phyloP scores from a whole-genome alignment of 1,140 invertebrate genomes.

The Telenomus remus region DNA sequence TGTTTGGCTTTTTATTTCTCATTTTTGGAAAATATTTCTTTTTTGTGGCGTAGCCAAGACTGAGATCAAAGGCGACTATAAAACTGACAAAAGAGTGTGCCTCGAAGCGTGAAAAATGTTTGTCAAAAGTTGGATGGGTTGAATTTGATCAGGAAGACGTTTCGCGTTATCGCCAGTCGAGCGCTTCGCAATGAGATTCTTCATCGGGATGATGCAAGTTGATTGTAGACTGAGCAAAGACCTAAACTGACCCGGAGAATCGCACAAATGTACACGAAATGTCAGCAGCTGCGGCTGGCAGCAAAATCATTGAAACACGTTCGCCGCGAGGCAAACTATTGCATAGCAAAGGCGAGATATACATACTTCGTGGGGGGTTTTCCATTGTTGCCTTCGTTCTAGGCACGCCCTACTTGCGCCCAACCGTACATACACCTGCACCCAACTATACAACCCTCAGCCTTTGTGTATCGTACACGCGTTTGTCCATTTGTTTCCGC shows the following conservation, averaged over 20 bases:
- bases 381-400: constrained; percentile 54
- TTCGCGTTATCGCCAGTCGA: too few relatives aligned
- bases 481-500: constrained; percentile 56
- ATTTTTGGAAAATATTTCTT: too few relatives aligned
- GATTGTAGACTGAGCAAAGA: constrained; percentile 5
- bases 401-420: constrained; percentile 50
- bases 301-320: constrained; percentile 55
- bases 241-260: constrained; percentile 39
- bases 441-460: constrained; percentile 11
- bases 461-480: constrained; percentile 40
- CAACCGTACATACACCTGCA: constrained; percentile 21
- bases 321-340: constrained; percentile 44
- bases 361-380: constrained; percentile 49
- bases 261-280: constrained; percentile 39
- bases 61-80: too few relatives aligned
- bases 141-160: background rate
- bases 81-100: too few relatives aligned
- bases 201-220: constrained; percentile 5
- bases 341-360: constrained; percentile 44
- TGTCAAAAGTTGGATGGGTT: too few relatives aligned
- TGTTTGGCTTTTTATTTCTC: too few relatives aligned
- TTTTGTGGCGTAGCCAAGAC: too few relatives aligned
- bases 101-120: too few relatives aligned
- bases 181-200: background rate
- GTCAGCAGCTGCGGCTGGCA: constrained; percentile 53